Evolutionary conservation across 37 sponge, comb jelly and placozoan genomes (phyloP).

Genomic region (Agelas oroides): DNA sequence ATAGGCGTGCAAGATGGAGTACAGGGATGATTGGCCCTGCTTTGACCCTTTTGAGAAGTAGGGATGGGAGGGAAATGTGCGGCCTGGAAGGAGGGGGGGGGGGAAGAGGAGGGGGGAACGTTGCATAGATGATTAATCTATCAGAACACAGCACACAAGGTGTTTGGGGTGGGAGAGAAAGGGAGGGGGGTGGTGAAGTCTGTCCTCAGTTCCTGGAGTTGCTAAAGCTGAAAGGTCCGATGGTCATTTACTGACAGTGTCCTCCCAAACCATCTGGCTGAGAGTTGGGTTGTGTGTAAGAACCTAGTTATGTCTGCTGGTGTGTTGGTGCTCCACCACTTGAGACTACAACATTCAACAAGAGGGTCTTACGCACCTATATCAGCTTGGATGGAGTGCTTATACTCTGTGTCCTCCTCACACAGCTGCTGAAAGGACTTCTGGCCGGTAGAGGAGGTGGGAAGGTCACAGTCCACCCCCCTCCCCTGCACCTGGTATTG

Average conservation of each 20-base stretch:
- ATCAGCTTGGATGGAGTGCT: conserved; percentile 71
- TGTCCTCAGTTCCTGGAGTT: no score
- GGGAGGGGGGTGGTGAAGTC: no score
- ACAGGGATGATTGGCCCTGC: conserved; percentile 53
- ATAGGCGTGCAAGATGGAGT: conserved; percentile 83
- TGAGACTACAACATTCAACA: no score
- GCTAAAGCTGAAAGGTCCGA: no score
- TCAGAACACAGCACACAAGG: no score
- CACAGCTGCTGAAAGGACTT: conserved; percentile 16
- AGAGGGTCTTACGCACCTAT: conserved; percentile 44
- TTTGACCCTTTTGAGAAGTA: conserved; percentile 68
- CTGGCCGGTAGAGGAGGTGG: neutral
- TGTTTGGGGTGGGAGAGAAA: neutral
- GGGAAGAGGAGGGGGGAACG: no score
- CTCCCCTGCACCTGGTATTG: conserved; percentile 12
- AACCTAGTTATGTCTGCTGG: no score
- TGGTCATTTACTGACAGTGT: neutral
- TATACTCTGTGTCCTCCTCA: conserved; percentile 49
- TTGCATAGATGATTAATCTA: no score
- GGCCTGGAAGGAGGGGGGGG: conserved; percentile 59
- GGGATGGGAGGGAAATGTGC: conserved; percentile 90
- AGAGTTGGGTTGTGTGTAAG: neutral
- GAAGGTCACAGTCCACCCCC: neutral
- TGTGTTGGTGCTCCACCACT: no score
- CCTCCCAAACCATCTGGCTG: no score